Evolutionary conservation across 2,113 vertebrate genomes (phyloP).

Genomic region (Indicator indicator): DNA sequence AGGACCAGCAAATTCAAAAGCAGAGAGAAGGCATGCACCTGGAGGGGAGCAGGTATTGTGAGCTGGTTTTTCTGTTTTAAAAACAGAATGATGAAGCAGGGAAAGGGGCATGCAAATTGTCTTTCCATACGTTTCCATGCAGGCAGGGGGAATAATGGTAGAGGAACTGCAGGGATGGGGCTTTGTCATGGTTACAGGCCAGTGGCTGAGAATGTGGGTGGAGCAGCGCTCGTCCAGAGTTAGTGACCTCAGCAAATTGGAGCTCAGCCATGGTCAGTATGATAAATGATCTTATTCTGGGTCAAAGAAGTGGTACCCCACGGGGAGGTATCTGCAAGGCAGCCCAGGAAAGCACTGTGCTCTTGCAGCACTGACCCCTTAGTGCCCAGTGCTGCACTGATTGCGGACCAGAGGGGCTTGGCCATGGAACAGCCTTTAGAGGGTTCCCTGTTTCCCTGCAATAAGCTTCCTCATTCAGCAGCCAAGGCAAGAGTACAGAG

Average conservation of each 20-base stretch:
- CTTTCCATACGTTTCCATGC: conserved; percentile 64
- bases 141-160: conserved; percentile 75
- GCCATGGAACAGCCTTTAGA: not conserved
- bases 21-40: not conserved
- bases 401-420: conserved; percentile 47
- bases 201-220: conserved; percentile 78
- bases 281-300: conserved; percentile 80
- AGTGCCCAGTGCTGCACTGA: conserved; percentile 65
- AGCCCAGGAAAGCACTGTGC: conserved; percentile 18
- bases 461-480: not conserved
- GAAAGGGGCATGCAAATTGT: conserved; percentile 28
- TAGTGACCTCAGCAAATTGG: conserved; percentile 81
- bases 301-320: conserved; percentile 69
- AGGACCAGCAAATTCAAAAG: not conserved
- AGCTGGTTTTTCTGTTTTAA: not conserved
- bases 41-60: not conserved
- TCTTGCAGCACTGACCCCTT: conserved; percentile 62
- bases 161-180: conserved; percentile 58
- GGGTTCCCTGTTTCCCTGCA: not conserved
- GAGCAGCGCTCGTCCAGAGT: conserved; percentile 70
- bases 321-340: conserved; percentile 45
- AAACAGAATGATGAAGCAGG: conserved; percentile 8
- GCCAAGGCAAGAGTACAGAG: not conserved
- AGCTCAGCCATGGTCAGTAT: conserved; percentile 76
- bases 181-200: conserved; percentile 82